phyloP scores from a whole-genome alignment of 2,113 vertebrate genomes.

The Agapornis roseicollis region DNA sequence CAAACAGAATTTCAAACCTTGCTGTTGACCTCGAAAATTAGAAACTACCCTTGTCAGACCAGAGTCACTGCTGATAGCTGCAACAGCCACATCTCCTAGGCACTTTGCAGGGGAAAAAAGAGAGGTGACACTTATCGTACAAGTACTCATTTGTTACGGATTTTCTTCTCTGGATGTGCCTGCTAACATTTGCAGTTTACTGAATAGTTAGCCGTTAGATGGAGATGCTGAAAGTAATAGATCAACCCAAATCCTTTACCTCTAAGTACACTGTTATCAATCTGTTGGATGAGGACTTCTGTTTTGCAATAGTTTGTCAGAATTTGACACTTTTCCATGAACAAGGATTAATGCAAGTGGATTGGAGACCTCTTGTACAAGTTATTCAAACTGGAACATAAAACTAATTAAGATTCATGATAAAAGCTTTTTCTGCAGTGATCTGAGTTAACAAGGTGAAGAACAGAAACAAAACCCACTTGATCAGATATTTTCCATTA shows the following conservation, averaged over 20 bases:
- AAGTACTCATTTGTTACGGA: background rate
- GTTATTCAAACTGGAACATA: background rate
- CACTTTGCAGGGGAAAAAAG: background rate
- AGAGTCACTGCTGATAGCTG: background rate
- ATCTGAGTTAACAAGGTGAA: background rate
- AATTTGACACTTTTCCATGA: background rate
- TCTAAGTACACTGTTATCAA: rapidly evolving
- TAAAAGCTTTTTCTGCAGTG: background rate
- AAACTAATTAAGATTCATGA: background rate
- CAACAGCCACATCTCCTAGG: background rate
- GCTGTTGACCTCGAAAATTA: background rate
- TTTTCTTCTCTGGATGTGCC: background rate
- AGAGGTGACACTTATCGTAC: too few species aligned
- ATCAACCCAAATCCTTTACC: background rate
- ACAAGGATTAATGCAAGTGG: background rate
- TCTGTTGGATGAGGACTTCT: background rate
- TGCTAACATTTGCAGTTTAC: background rate
- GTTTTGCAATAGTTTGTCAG: background rate
- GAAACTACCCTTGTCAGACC: background rate
- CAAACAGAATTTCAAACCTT: background rate
- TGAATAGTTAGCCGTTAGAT: background rate
- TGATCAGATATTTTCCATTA: background rate
- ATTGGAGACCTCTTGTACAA: background rate
- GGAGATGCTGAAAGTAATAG: background rate
- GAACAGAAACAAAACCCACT: background rate